Evolutionary conservation across 2,113 vertebrate species (phyloP).

Genomic region (Eudyptes chrysolophus): DNA sequence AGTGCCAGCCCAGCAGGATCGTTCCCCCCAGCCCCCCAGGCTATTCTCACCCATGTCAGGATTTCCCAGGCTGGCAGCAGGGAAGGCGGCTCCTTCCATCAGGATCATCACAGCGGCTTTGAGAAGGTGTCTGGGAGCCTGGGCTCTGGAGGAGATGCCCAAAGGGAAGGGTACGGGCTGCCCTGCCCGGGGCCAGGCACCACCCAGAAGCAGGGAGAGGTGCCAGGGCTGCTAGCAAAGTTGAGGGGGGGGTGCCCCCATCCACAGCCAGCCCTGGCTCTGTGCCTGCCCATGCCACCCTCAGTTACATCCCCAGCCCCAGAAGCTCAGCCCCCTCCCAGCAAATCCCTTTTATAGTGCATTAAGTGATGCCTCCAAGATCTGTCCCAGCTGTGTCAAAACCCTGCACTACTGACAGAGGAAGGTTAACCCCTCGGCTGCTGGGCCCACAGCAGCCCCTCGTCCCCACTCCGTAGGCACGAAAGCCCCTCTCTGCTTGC

Average conservation of each 20-base stretch:
- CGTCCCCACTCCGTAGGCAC: not conserved
- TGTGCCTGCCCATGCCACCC: accelerated
- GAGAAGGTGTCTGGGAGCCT: not conserved
- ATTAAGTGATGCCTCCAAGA: not conserved
- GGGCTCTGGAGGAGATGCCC: not conserved
- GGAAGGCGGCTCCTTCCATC: not conserved
- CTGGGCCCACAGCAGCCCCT: not conserved
- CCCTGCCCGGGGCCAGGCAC: not conserved
- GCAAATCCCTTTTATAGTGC: not conserved
- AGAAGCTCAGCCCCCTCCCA: not conserved
- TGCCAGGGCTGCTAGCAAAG: not conserved
- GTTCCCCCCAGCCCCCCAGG: accelerated
- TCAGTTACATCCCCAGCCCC: not conserved
- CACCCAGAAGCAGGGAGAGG: not conserved
- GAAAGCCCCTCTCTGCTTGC: not conserved
- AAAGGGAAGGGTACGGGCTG: not conserved
- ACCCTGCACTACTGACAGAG: not conserved
- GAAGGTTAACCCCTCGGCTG: not conserved
- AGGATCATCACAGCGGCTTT: no score
- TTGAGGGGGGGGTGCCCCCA: no score
- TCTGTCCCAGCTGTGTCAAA: not conserved
- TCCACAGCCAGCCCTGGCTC: not conserved
- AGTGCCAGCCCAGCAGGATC: not conserved
- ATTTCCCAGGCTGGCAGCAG: not conserved
- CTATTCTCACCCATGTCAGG: not conserved